Percentiles rank a stretch among this genome's conserved stretches.
These are phyloP conservation scores for Acleris sparsana DNA, from an alignment of 2,888 invertebrate genomes.

Conservation along the genomic window DNA sequence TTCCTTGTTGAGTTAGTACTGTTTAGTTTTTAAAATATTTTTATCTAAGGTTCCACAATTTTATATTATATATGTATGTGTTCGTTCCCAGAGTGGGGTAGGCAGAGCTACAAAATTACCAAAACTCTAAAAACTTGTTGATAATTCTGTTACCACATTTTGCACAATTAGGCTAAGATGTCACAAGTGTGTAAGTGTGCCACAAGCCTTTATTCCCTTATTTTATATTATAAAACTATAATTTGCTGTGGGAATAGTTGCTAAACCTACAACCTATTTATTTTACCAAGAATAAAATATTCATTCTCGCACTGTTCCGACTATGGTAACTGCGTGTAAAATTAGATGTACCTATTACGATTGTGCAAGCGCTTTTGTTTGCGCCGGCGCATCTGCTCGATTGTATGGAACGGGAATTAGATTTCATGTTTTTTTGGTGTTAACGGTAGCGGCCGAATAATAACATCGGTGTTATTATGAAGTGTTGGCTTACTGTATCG, in stretches of 20 bases:
- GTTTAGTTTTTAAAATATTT: no score
- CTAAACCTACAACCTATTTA: background rate
- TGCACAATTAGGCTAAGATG: no score
- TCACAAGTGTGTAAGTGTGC: no score
- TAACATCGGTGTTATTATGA: slow-evolving; percentile 11
- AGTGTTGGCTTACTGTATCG: slow-evolving; percentile 3
- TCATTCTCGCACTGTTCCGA: slow-evolving; percentile 24
- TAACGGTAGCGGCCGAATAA: slow-evolving; percentile 42
- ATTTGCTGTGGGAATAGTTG: background rate
- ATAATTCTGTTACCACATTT: no score
- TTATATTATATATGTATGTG: no score
- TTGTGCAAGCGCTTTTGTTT: slow-evolving; percentile 67
- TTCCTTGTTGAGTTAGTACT: no score
- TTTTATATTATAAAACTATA: no score
- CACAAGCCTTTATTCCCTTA: no score
- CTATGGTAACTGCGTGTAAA: slow-evolving; percentile 51
- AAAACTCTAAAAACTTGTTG: no score
- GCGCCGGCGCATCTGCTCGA: slow-evolving; percentile 71
- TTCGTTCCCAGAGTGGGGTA: no score
- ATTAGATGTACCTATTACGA: slow-evolving; percentile 64
- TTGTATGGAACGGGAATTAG: slow-evolving; percentile 70
- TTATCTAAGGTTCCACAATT: no score
- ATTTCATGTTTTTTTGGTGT: slow-evolving; percentile 59
- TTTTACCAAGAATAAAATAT: background rate
- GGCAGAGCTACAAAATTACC: no score